phyloP scores from a whole-genome alignment of 2,888 invertebrate species.

The Euproctis similis region DNA sequence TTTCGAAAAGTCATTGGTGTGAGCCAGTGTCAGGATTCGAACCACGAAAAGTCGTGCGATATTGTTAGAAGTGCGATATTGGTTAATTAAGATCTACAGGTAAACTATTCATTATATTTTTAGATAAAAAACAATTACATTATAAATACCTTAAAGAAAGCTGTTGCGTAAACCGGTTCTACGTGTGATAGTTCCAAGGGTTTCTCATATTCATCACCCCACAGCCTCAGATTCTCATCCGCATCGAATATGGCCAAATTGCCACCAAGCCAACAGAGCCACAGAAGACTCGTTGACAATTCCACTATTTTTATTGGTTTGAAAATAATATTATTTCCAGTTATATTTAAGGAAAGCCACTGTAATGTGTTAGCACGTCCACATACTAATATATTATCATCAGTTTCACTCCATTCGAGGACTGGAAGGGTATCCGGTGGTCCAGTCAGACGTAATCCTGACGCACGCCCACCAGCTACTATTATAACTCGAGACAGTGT shows the following conservation, averaged over 20 bases:
- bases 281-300: conserved; percentile 78
- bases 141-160: conserved; percentile 85
- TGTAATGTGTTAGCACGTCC: conserved; percentile 89
- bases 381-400: conserved; percentile 91
- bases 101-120: too few relatives aligned
- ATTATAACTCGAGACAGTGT: conserved; percentile 89
- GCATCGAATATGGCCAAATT: conserved; percentile 91
- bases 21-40: too few relatives aligned
- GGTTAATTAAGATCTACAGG: too few relatives aligned
- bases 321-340: conserved; percentile 67
- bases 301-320: conserved; percentile 80
- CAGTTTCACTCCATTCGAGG: conserved; percentile 85
- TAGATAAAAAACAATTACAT: conserved; percentile 1
- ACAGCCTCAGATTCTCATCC: conserved; percentile 88
- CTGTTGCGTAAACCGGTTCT: conserved; percentile 89
- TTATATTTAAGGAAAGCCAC: conserved; percentile 84
- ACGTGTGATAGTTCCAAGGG: conserved; percentile 86
- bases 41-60: too few relatives aligned
- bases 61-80: too few relatives aligned
- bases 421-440: conserved; percentile 89
- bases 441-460: conserved; percentile 79
- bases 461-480: conserved; percentile 60
- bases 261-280: conserved; percentile 84
- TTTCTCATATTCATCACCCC: conserved; percentile 94
- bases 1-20: too few relatives aligned